phyloP scores from a whole-genome alignment of 2,888 invertebrate genomes.

The Phyllotreta cruciferae region DNA sequence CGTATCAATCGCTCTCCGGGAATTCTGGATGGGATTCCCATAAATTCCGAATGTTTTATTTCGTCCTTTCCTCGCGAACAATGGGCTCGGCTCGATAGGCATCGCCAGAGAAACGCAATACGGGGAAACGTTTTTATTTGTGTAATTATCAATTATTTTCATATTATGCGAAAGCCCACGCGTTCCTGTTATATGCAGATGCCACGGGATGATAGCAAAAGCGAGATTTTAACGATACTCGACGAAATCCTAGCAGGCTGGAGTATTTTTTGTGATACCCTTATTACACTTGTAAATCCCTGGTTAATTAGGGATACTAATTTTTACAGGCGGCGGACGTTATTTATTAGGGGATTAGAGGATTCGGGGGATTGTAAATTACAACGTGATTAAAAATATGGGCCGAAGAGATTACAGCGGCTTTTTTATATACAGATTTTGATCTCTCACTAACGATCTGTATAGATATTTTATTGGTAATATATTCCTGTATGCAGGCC shows the following conservation, averaged over 20 bases:
- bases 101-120: constrained; percentile 29
- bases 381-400: too few species aligned
- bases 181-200: constrained; percentile 33
- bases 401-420: too few species aligned
- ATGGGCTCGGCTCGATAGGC: neutral
- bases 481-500: too few species aligned
- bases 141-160: constrained; percentile 44
- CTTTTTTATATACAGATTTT: too few species aligned
- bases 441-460: too few species aligned
- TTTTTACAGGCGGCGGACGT: constrained; percentile 18
- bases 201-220: constrained; percentile 30
- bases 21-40: too few species aligned
- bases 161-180: constrained; percentile 41
- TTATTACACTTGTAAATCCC: constrained; percentile 30
- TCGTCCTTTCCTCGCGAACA: too few species aligned
- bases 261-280: constrained; percentile 9
- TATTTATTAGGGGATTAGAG: constrained; percentile 28
- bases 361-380: neutral
- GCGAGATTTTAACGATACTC: too few species aligned
- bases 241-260: too few species aligned
- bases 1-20: too few species aligned
- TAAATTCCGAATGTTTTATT: too few species aligned
- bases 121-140: constrained; percentile 35
- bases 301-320: constrained; percentile 21
- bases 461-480: too few species aligned